Evolutionary conservation across 2,888 invertebrate species (phyloP).

Genomic region (Chelonus formosanus): DNA sequence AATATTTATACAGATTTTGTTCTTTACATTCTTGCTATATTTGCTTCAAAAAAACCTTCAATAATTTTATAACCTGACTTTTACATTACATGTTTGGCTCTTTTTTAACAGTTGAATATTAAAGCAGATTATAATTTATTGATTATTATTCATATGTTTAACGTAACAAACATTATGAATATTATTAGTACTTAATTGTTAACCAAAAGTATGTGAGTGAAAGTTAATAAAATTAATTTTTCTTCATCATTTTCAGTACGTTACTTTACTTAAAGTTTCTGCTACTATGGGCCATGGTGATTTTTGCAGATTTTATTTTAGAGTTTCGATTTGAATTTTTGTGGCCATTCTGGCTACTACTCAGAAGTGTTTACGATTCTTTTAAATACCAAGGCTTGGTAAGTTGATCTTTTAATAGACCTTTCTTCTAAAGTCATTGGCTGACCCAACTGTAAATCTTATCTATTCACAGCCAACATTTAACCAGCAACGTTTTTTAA

Average conservation of each 20-base stretch:
- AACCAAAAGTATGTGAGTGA: too few relatives aligned
- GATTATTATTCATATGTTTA: too few relatives aligned
- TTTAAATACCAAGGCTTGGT: conserved; percentile 98
- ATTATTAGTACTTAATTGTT: too few relatives aligned
- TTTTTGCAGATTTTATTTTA: conserved; percentile 94
- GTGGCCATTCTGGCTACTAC: conserved; percentile 97
- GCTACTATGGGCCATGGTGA: conserved; percentile 92
- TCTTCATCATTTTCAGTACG: conserved; percentile 76
- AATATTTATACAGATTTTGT: too few relatives aligned
- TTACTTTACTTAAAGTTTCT: conserved; percentile 95
- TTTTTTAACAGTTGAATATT: too few relatives aligned
- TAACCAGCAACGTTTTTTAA: conserved; percentile 20
- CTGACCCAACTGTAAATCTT: conserved; percentile 34
- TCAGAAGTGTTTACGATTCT: conserved; percentile 95
- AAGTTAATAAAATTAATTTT: conserved; percentile 29
- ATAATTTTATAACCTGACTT: too few relatives aligned
- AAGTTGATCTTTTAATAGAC: conserved; percentile 64
- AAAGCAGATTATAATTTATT: too few relatives aligned
- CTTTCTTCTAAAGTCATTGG: conserved; percentile 32
- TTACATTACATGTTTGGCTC: too few relatives aligned
- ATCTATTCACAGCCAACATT: conserved; percentile 31
- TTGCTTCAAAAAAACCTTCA: too few relatives aligned
- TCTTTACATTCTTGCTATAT: too few relatives aligned
- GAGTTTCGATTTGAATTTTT: conserved; percentile 99
- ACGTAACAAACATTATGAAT: too few relatives aligned